Conservation (phyloP, 2,888 invertebrate species). For the Cheilosia vernalis region DNA sequence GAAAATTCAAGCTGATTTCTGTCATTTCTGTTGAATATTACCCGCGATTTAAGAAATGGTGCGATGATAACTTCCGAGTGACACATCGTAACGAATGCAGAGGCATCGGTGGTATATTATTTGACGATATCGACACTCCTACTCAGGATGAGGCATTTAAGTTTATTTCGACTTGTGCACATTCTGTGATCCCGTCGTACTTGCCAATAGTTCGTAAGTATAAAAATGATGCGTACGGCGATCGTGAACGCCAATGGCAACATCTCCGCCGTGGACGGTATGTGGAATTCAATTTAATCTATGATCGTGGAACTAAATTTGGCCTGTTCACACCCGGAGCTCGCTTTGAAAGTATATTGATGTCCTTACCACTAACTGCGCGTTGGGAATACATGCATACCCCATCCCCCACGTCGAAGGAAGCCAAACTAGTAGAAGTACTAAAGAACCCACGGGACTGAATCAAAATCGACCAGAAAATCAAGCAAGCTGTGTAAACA, state of each 20-base stretch:
- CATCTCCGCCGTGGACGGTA: conserved; percentile 95
- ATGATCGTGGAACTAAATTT: conserved; percentile 99
- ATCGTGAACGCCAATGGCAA: conserved; percentile 95
- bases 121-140: conserved; percentile 96
- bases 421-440: conserved; percentile 90
- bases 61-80: conserved; percentile 96
- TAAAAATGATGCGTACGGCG: conserved; percentile 91
- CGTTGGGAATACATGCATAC: conserved; percentile 98
- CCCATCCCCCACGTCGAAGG: conserved; percentile 88
- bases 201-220: conserved; percentile 93
- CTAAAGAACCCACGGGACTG: conserved; percentile 94
- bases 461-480: conserved; percentile 84
- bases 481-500: conserved; percentile 36
- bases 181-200: conserved; percentile 97
- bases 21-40: conserved; percentile 91
- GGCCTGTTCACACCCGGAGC: conserved; percentile 97
- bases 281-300: conserved; percentile 98
- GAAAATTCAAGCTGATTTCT: conserved; percentile 95
- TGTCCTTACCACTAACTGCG: conserved; percentile 96
- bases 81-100: conserved; percentile 93
- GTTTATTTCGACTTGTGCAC: conserved; percentile 94
- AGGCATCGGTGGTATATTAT: conserved; percentile 98
- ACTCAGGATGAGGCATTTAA: conserved; percentile 89
- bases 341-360: conserved; percentile 97
- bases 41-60: conserved; percentile 96